Percentiles rank a stretch among this genome's conserved stretches.
phyloP scores from a whole-genome alignment of 2,797 vertebrate genomes.

The Liparis tanakae region DNA sequence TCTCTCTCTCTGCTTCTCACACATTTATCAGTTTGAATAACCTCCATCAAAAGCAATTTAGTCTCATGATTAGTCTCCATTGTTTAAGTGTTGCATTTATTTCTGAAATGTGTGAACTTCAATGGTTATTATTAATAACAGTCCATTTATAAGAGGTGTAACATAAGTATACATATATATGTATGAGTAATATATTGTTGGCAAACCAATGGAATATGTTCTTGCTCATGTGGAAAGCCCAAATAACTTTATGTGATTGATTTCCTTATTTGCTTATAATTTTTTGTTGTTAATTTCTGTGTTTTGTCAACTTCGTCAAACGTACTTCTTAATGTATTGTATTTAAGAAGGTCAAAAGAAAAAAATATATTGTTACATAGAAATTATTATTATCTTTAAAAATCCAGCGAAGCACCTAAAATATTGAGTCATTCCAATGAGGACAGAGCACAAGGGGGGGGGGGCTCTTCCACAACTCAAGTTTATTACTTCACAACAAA shows the following conservation, averaged over 20 bases:
- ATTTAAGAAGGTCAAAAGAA: neutral
- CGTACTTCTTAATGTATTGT: neutral
- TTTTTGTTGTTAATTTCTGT: neutral
- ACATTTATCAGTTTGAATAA: slow-evolving; percentile 21
- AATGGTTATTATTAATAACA: neutral
- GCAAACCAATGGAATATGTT: neutral
- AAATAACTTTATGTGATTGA: neutral
- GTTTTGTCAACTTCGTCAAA: slow-evolving; percentile 1
- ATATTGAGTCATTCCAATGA: neutral
- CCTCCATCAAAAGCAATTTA: neutral
- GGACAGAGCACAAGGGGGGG: neutral
- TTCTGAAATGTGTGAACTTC: neutral
- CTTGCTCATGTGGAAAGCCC: neutral
- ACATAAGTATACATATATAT: neutral
- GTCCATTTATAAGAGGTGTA: neutral
- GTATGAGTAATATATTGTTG: neutral
- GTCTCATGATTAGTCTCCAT: neutral
- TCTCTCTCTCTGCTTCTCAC: slow-evolving; percentile 1
- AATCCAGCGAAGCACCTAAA: neutral
- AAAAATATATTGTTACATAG: neutral
- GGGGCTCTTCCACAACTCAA: neutral
- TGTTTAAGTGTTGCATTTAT: neutral
- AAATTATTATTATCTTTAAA: neutral
- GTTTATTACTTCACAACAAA: neutral
- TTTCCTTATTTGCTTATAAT: neutral